phyloP scores from a whole-genome alignment of 2,797 vertebrate genomes.

The Apogon hyalosoma region DNA sequence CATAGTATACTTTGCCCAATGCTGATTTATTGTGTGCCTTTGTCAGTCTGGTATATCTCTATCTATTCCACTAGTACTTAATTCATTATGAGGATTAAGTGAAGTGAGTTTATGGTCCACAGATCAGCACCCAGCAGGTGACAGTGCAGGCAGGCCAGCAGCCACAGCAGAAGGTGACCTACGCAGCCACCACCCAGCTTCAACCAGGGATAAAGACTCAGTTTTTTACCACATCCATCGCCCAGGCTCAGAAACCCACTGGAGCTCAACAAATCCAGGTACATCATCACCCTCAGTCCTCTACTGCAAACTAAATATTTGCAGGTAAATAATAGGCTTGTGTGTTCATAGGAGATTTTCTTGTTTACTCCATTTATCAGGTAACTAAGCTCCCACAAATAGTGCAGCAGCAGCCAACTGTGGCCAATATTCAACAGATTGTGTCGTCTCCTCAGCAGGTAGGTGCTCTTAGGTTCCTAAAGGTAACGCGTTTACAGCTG shows the following conservation, averaged over 20 bases:
- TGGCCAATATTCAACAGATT: slow-evolving; percentile 93
- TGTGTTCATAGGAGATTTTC: slow-evolving; percentile 36
- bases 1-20: too few species aligned
- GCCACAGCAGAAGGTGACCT: slow-evolving; percentile 88
- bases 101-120: background rate
- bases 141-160: slow-evolving; percentile 87
- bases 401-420: slow-evolving; percentile 89
- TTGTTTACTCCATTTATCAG: slow-evolving; percentile 76
- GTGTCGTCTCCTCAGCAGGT: slow-evolving; percentile 93
- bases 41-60: background rate
- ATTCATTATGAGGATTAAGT: background rate
- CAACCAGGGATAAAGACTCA: slow-evolving; percentile 90
- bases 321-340: background rate
- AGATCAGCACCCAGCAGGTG: slow-evolving; percentile 89
- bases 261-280: slow-evolving; percentile 90
- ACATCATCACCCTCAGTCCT: background rate
- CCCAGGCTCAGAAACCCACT: slow-evolving; percentile 86
- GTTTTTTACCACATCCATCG: slow-evolving; percentile 86
- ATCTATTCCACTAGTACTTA: background rate
- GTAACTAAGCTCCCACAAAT: slow-evolving; percentile 94
- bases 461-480: slow-evolving; percentile 10
- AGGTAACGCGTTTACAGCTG: background rate
- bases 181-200: slow-evolving; percentile 81
- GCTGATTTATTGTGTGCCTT: background rate
- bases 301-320: background rate